phyloP scores from a whole-genome alignment of 2,797 vertebrate genomes.

The Danio aesculapii region DNA sequence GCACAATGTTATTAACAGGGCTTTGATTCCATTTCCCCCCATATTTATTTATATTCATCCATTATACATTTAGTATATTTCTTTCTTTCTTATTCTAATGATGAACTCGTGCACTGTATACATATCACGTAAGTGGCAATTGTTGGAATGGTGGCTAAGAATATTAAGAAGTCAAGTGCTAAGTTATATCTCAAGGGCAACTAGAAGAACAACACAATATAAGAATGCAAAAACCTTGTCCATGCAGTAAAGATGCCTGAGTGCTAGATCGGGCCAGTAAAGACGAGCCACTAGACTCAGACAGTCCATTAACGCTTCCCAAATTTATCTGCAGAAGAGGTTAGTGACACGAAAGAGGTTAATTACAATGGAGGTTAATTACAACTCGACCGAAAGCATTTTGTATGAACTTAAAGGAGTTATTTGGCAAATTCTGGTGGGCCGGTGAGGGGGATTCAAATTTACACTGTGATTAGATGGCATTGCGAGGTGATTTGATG shows the following conservation, averaged over 20 bases:
- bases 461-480: conserved; percentile 4
- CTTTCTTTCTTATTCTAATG: not conserved
- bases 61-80: not conserved
- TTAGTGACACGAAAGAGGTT: conserved; percentile 41
- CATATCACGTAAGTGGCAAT: not conserved
- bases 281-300: conserved; percentile 19
- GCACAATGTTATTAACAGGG: too few species aligned
- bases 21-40: too few species aligned
- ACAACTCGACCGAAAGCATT: conserved; percentile 13
- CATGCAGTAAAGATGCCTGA: conserved; percentile 1
- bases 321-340: conserved; percentile 27
- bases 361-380: conserved; percentile 43
- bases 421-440: conserved; percentile 7
- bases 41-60: too few species aligned
- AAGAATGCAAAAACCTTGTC: conserved; percentile 13
- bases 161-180: conserved; percentile 2
- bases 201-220: conserved; percentile 13
- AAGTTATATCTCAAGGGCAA: conserved; percentile 15
- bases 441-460: conserved; percentile 12
- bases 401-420: conserved; percentile 8
- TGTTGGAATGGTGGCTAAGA: not conserved
- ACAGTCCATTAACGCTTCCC: conserved; percentile 32
- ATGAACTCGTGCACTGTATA: not conserved
- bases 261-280: conserved; percentile 37
- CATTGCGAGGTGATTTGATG: not conserved